Base-by-base conservation (phyloP, 2,888 invertebrate genomes). In the Hirtodrosophila cameraria region DNA sequence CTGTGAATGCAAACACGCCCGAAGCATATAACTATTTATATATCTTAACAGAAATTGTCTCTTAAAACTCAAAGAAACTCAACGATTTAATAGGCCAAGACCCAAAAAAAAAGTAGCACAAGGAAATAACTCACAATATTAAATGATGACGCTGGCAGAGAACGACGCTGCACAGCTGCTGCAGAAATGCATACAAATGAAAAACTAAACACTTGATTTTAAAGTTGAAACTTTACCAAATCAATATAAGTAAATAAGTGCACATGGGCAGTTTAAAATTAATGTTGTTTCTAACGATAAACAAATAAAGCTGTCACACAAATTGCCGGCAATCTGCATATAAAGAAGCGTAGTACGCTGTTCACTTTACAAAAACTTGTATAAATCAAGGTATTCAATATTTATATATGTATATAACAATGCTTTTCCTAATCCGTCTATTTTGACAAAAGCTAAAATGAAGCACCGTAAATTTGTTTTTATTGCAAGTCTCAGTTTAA, bases 61-160 rank as follows among this genome's bases (percentile, higher is more conserved):
- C 15, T 16, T 18, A 5, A 8, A 9, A 12, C 3, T 12, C 11
- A 11, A 1, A 25, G 1, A 27, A 41, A 41, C 15, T 20, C 3
- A 1, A 52, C 9, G 7, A 12, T 2, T 13, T 53, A 69, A 30
- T 55, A 9, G 30, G 46, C 36, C 35, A 36, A 36, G 30, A 11
- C 11, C 33, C 25, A 41, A 13, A 42, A 41, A 13, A 42, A 46
- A 59, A 67, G 33, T 49, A 2, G 38, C 27, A 8, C 2, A 23
- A 33, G 12, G 12, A 41, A 63, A 30, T 41, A 20, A 9, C 1
- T 31, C 15, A 48, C 42, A 18, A 3, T 25, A 18, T n/a, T 12
- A 16, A 18, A 23, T 50, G 49, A n/a, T 70, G 64, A 52, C 58
- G 64, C 43, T 43, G 71, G 36, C 63, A 57, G 15, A 35, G 16